Conservation (phyloP, 2,113 vertebrate genomes). For the Danionella cerebrum region DNA sequence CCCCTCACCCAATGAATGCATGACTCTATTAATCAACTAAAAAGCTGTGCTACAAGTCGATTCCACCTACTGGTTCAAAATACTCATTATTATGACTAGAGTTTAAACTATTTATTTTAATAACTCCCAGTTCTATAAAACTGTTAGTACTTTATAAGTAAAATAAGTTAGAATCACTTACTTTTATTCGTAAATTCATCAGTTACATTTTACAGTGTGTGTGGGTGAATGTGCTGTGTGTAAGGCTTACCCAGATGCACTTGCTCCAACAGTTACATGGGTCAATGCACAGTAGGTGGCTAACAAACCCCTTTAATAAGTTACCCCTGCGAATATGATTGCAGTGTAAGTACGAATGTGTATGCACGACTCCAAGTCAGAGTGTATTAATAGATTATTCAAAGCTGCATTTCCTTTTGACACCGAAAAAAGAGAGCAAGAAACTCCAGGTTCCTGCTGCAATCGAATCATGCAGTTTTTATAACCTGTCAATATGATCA, state of each 20-base stretch:
- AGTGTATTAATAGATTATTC: conserved; percentile 12
- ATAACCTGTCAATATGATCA: conserved; percentile 45
- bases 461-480: conserved; percentile 34
- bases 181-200: neutral
- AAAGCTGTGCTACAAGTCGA: too few relatives aligned
- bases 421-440: neutral
- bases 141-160: too few relatives aligned
- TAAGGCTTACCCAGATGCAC: neutral
- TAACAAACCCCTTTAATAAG: conserved; percentile 52
- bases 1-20: too few relatives aligned
- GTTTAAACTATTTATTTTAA: too few relatives aligned
- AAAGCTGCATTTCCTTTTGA: neutral
- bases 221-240: neutral
- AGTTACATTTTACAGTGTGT: neutral
- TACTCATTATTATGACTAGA: too few relatives aligned
- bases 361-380: neutral
- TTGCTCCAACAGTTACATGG: conserved; percentile 38
- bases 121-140: too few relatives aligned
- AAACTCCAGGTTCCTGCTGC: neutral
- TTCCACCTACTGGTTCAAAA: too few relatives aligned
- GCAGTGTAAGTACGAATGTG: conserved; percentile 9
- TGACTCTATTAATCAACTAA: too few relatives aligned
- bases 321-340: neutral
- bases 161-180: too few relatives aligned
- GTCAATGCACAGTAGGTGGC: conserved; percentile 56